These are phyloP conservation scores for Lasioglossum oenotherae DNA, from an alignment of 2,888 invertebrate species.

Conservation along the genomic window DNA sequence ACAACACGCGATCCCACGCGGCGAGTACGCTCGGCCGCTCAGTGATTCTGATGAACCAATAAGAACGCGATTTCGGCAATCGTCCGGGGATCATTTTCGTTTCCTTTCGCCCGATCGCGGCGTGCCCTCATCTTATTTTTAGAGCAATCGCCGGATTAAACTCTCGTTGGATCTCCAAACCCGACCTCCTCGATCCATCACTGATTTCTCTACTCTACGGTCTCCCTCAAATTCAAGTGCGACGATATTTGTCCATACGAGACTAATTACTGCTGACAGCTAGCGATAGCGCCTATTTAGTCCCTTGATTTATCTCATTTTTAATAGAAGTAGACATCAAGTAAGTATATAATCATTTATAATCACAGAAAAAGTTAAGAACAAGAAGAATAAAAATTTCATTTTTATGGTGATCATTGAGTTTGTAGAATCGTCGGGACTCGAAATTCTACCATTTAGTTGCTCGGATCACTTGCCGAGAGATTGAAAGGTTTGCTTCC, in stretches of 20 bases:
- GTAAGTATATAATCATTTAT: too few species aligned
- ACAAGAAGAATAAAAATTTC: not conserved
- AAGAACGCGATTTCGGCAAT: constrained; percentile 63
- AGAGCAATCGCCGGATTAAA: not conserved
- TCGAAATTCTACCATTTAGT: not conserved
- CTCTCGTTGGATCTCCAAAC: not conserved
- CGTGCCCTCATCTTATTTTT: constrained; percentile 8
- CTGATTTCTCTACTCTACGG: not conserved
- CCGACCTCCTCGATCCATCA: not conserved
- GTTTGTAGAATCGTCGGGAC: not conserved
- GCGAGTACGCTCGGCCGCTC: constrained; percentile 46
- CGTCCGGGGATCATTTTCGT: constrained; percentile 53
- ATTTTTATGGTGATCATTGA: not conserved
- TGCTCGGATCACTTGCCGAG: not conserved
- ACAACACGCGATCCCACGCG: constrained; percentile 71
- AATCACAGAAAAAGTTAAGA: not conserved
- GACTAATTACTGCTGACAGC: not conserved
- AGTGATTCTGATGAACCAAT: constrained; percentile 68
- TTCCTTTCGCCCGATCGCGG: constrained; percentile 15
- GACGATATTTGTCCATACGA: not conserved
- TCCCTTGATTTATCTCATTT: not conserved
- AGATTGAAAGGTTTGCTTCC: not conserved
- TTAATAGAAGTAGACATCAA: too few species aligned
- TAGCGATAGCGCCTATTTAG: not conserved
- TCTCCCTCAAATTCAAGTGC: not conserved